phyloP scores from a whole-genome alignment of 2,888 invertebrate genomes.

The Bellardia pandia region DNA sequence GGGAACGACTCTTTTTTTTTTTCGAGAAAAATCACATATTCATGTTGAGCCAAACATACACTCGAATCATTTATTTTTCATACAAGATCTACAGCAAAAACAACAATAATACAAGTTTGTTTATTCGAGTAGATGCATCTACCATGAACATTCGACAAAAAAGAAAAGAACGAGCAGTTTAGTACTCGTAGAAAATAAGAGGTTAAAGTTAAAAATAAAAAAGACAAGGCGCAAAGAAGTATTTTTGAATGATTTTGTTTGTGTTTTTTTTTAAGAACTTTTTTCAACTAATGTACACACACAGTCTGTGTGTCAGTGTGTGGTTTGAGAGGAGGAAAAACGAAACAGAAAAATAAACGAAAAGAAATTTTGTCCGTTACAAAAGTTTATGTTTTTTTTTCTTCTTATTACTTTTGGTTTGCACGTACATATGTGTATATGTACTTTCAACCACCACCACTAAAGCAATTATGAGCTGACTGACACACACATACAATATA shows the following conservation, averaged over 20 bases:
- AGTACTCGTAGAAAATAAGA: slow-evolving; percentile 48
- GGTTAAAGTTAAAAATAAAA: slow-evolving; percentile 41
- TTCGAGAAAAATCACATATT: slow-evolving; percentile 44
- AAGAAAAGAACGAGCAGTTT: slow-evolving; percentile 19
- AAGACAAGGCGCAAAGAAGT: slow-evolving; percentile 35
- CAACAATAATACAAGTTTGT: slow-evolving; percentile 19
- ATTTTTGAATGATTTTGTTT: slow-evolving; percentile 32
- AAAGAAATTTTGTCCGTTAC: slow-evolving; percentile 75
- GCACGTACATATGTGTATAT: slow-evolving; percentile 22
- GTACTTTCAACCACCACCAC: slow-evolving; percentile 70
- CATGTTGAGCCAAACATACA: slow-evolving; percentile 55
- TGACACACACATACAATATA: slow-evolving; percentile 10
- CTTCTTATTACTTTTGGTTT: slow-evolving; percentile 30
- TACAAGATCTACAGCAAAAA: slow-evolving; percentile 32
- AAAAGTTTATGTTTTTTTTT: slow-evolving; percentile 67
- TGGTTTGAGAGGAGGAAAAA: slow-evolving; percentile 56
- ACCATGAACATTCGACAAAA: slow-evolving; percentile 41
- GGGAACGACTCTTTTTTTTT: slow-evolving; percentile 17
- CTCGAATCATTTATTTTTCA: slow-evolving; percentile 28
- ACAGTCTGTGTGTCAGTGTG: not conserved
- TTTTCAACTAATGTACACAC: slow-evolving; percentile 53
- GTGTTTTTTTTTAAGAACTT: slow-evolving; percentile 24
- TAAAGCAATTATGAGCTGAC: slow-evolving; percentile 68
- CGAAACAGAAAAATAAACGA: slow-evolving; percentile 49
- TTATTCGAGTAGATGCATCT: slow-evolving; percentile 48